Conservation (phyloP, 2,888 invertebrate genomes). For the Morpho helenor region DNA sequence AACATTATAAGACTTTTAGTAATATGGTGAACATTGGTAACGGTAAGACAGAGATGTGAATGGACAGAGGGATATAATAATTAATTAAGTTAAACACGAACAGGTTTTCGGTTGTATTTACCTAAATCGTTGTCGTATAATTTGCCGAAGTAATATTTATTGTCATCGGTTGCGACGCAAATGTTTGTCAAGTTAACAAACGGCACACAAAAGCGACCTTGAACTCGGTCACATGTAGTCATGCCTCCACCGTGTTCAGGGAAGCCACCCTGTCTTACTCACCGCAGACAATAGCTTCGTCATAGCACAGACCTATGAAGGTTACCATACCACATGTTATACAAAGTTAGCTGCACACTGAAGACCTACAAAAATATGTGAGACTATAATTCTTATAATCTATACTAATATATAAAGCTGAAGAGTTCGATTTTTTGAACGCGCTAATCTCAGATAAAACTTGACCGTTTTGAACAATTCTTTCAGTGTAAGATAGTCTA, state of each 20-base stretch:
- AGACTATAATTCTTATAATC: no score
- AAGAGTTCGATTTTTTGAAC: no score
- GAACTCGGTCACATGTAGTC: constrained; percentile 48
- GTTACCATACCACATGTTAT: constrained; percentile 32
- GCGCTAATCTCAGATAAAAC: no score
- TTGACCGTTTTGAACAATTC: no score
- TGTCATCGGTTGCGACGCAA: constrained; percentile 21
- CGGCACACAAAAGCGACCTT: constrained; percentile 40
- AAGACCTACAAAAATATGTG: not conserved
- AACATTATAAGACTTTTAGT: no score
- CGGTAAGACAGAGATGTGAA: no score
- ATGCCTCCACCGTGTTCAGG: constrained; percentile 34
- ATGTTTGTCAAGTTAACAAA: constrained; percentile 19
- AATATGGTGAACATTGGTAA: no score
- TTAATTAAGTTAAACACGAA: no score
- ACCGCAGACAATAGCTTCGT: constrained; percentile 69
- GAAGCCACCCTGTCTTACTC: constrained; percentile 63
- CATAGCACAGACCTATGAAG: constrained; percentile 51
- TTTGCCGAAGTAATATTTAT: constrained; percentile 7
- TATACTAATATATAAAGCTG: no score
- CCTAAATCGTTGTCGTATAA: not conserved
- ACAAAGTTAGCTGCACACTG: constrained; percentile 6
- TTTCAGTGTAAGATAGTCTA: no score
- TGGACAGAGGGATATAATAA: no score
- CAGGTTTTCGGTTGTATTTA: not conserved